These are phyloP conservation scores for Argyresthia goedartella DNA, from an alignment of 2,888 invertebrate species.

Conservation along the genomic window DNA sequence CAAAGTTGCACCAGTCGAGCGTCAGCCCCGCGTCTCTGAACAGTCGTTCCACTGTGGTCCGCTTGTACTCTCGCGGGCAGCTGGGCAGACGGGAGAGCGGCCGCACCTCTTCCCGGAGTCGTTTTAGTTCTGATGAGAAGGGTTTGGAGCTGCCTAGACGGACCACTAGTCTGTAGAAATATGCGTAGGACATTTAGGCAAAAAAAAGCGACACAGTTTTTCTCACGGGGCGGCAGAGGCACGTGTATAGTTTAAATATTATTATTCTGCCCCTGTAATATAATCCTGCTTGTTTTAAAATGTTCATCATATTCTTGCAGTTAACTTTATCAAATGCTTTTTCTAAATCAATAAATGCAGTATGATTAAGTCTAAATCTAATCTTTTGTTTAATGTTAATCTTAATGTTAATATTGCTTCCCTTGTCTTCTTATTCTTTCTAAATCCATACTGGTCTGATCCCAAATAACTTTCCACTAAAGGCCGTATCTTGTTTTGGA, in stretches of 20 bases:
- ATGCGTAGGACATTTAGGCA: not conserved
- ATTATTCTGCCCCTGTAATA: too few species aligned
- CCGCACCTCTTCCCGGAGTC: constrained; percentile 83
- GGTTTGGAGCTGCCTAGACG: constrained; percentile 82
- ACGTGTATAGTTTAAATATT: constrained; percentile 5
- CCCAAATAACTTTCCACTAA: too few species aligned
- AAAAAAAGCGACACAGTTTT: not conserved
- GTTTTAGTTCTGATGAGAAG: constrained; percentile 78
- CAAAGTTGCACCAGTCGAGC: constrained; percentile 92
- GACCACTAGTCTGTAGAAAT: constrained; percentile 75
- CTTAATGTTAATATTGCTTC: too few species aligned
- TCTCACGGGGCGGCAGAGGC: not conserved
- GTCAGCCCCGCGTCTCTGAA: constrained; percentile 85
- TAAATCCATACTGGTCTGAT: too few species aligned
- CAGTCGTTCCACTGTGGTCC: constrained; percentile 86
- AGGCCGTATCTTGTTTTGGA: too few species aligned
- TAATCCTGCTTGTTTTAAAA: too few species aligned
- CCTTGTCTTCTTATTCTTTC: too few species aligned
- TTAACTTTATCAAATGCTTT: too few species aligned
- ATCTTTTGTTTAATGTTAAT: too few species aligned
- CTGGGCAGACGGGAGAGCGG: constrained; percentile 82
- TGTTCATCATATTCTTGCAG: too few species aligned
- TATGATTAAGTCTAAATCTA: too few species aligned
- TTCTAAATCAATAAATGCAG: too few species aligned
- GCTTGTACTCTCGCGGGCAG: constrained; percentile 86